Conservation (phyloP, 2,888 invertebrate genomes). For the Hirtodrosophila duncani region DNA sequence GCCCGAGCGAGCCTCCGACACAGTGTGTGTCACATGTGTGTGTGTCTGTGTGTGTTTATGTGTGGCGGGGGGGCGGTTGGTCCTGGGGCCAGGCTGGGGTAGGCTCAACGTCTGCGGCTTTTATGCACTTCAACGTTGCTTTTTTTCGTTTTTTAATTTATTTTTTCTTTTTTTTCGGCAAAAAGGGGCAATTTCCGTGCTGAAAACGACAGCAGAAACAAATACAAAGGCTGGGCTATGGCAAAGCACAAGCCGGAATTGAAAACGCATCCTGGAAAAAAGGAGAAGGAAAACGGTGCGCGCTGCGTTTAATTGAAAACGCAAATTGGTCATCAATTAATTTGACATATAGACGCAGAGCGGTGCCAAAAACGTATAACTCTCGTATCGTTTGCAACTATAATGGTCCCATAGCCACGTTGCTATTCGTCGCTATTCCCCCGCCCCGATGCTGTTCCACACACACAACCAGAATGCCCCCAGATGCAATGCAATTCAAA, state of each 20-base stretch:
- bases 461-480: too few relatives aligned
- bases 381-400: conserved; percentile 35
- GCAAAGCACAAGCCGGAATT: conserved; percentile 48
- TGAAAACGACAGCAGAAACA: conserved; percentile 35
- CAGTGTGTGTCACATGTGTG: conserved; percentile 33
- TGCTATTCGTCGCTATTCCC: background rate
- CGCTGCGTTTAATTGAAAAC: conserved; percentile 69
- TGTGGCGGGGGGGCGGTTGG: background rate
- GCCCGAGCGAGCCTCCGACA: conserved; percentile 20
- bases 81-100: too few relatives aligned
- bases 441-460: background rate
- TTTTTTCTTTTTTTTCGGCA: too few relatives aligned
- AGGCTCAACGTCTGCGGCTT: conserved; percentile 25
- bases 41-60: background rate
- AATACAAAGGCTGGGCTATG: conserved; percentile 40
- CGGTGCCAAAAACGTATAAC: conserved; percentile 39
- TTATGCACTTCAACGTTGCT: conserved; percentile 37
- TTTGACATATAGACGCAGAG: conserved; percentile 60
- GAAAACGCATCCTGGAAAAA: conserved; percentile 54
- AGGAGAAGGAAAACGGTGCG: conserved; percentile 23
- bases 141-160: too few relatives aligned
- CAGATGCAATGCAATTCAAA: too few relatives aligned
- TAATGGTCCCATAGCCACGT: conserved; percentile 7
- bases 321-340: conserved; percentile 70
- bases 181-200: conserved; percentile 54